A percentile compares a stretch with the other conserved stretches of the same genome.
phyloP scores from a whole-genome alignment of 2,113 vertebrate species.

The Bagarius yarrelli region DNA sequence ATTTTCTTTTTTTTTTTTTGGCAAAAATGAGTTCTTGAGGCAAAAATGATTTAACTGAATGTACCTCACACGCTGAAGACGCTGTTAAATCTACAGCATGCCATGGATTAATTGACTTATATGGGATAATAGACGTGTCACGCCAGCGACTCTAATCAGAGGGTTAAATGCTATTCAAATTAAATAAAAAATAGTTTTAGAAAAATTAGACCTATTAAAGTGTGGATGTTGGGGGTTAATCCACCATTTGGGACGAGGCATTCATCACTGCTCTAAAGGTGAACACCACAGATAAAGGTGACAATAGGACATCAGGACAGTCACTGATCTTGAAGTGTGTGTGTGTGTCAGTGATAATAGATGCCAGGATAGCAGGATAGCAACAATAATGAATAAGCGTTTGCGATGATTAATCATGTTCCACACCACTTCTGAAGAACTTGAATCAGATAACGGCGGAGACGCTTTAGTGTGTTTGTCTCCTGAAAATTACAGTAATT shows the following conservation, averaged over 20 bases:
- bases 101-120: neutral
- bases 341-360: neutral
- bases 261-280: neutral
- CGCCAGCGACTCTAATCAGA: too few species aligned
- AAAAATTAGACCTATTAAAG: neutral
- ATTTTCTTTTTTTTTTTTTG: neutral
- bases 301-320: neutral
- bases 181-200: neutral
- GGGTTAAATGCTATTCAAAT: neutral
- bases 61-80: neutral
- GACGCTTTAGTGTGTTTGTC: neutral
- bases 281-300: conserved; percentile 12
- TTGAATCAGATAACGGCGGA: neutral
- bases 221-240: neutral
- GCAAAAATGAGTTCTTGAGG: too few species aligned
- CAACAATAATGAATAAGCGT: neutral
- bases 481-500: neutral
- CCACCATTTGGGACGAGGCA: neutral
- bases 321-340: neutral
- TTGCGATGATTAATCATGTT: neutral
- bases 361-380: neutral
- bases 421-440: neutral
- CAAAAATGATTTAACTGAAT: neutral
- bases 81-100: neutral
- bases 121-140: neutral